phyloP scores from a whole-genome alignment of 1,140 invertebrate species.

The Acyrthosiphon pisum region DNA sequence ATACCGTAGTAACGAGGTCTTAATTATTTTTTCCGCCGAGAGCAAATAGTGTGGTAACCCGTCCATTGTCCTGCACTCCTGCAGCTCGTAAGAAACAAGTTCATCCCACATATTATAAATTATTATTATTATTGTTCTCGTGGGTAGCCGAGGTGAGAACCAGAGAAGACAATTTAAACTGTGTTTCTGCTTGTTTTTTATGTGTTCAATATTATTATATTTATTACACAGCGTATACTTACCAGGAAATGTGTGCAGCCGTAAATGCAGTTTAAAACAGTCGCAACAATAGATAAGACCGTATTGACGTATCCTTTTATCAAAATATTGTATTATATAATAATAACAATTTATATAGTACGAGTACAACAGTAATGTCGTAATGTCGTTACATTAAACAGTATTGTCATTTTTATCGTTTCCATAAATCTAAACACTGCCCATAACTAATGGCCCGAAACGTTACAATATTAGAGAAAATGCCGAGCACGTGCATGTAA shows the following conservation, averaged over 20 bases:
- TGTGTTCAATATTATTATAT: neutral
- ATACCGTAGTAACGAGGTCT: neutral
- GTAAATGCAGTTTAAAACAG: neutral
- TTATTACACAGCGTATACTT: neutral
- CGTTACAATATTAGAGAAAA: slow-evolving; percentile 4
- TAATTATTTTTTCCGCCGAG: neutral
- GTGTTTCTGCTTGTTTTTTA: neutral
- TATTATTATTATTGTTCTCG: slow-evolving; percentile 9
- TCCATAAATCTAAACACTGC: slow-evolving; percentile 1
- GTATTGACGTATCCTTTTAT: slow-evolving; percentile 1
- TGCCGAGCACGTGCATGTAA: neutral
- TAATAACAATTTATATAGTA: neutral
- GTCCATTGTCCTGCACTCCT: neutral
- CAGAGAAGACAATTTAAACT: neutral
- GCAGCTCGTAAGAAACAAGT: neutral
- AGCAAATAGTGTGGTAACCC: neutral
- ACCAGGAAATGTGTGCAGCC: neutral
- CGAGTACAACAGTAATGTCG: too few species aligned
- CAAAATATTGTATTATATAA: neutral
- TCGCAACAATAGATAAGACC: neutral
- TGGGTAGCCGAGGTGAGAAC: neutral
- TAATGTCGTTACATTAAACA: slow-evolving; percentile 18
- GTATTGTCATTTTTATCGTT: neutral
- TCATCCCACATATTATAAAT: slow-evolving; percentile 13
- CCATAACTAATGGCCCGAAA: slow-evolving; percentile 1